phyloP scores from a whole-genome alignment of 2,888 invertebrate species.

The Leucophenga maculata region DNA sequence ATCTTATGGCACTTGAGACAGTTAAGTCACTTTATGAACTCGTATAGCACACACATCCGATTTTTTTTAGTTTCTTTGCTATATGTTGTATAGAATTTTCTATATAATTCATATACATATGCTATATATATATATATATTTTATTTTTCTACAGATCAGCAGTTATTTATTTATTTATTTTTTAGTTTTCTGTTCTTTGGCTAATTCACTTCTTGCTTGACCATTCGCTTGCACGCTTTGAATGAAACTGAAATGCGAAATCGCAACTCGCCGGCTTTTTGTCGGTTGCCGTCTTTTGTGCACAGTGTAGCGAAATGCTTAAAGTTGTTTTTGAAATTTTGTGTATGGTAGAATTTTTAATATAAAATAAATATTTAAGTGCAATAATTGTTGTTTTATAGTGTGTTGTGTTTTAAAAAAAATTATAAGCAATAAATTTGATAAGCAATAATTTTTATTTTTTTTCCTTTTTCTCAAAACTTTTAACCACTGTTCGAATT shows the following conservation, averaged over 20 bases:
- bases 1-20: too few relatives aligned
- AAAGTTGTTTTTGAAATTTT: too few relatives aligned
- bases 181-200: slow-evolving; percentile 12
- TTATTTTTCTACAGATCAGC: background rate
- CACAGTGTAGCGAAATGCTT: background rate
- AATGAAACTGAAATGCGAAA: slow-evolving; percentile 65
- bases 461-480: too few relatives aligned
- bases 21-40: too few relatives aligned
- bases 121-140: background rate
- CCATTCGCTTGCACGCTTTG: slow-evolving; percentile 63
- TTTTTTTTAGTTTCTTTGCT: slow-evolving; percentile 32
- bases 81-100: slow-evolving; percentile 37
- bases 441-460: too few relatives aligned
- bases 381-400: too few relatives aligned
- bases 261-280: slow-evolving; percentile 42
- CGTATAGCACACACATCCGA: slow-evolving; percentile 28
- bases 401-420: too few relatives aligned
- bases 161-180: too few relatives aligned
- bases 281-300: slow-evolving; percentile 21
- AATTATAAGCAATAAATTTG: too few relatives aligned
- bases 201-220: slow-evolving; percentile 41
- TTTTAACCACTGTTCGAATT: too few relatives aligned
- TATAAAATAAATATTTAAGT: too few relatives aligned
- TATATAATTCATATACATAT: slow-evolving; percentile 5
- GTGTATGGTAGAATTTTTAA: too few relatives aligned